phyloP scores from a whole-genome alignment of 2,888 invertebrate species.

The Lingula anatina region DNA sequence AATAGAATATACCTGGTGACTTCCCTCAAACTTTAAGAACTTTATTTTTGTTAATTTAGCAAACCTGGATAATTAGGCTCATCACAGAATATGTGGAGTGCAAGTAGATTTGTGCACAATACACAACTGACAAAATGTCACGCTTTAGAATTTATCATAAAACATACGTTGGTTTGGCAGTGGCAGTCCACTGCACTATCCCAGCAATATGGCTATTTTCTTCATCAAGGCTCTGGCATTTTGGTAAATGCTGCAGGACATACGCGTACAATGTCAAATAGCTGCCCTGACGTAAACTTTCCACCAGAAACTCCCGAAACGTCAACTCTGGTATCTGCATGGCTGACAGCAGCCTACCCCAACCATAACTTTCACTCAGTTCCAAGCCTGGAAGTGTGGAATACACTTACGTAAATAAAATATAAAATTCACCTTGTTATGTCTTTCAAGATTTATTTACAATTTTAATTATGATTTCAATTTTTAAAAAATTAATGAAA shows the following conservation, averaged over 20 bases:
- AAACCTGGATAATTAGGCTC: not conserved
- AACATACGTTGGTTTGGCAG: conserved; percentile 34
- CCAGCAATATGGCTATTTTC: conserved; percentile 28
- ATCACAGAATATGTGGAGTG: not conserved
- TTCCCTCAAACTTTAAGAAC: too few relatives aligned
- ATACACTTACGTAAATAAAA: too few relatives aligned
- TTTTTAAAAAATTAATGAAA: too few relatives aligned
- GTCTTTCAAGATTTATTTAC: too few relatives aligned
- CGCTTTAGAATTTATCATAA: not conserved
- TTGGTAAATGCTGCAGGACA: conserved; percentile 33
- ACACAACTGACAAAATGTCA: not conserved
- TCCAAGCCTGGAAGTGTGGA: conserved; percentile 13
- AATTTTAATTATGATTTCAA: too few relatives aligned
- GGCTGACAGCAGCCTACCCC: conserved; percentile 35
- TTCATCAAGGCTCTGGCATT: conserved; percentile 28
- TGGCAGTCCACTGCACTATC: conserved; percentile 35
- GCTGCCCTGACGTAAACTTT: conserved; percentile 30
- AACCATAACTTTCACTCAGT: conserved; percentile 16
- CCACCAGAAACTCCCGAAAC: conserved; percentile 31
- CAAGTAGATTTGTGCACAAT: not conserved
- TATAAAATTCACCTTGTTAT: too few relatives aligned
- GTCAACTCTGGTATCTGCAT: conserved; percentile 43
- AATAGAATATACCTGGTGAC: too few relatives aligned
- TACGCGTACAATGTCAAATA: conserved; percentile 39
- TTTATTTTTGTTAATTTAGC: not conserved